Percentiles rank a stretch among this genome's conserved stretches.
These are phyloP conservation scores for Acanthosoma haemorrhoidale DNA, from an alignment of 2,888 invertebrate species.

Conservation along the genomic window DNA sequence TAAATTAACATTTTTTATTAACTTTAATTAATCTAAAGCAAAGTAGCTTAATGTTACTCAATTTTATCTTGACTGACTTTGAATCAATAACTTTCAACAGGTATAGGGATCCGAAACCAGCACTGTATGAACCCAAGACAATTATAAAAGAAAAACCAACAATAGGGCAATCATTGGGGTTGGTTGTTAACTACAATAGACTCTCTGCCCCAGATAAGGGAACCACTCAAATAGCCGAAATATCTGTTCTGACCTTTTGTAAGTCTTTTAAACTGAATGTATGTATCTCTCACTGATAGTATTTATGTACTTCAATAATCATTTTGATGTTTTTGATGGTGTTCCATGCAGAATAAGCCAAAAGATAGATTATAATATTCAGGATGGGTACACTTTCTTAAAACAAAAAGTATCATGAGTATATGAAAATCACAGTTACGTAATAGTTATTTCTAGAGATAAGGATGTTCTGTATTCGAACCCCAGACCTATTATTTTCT, in stretches of 20 bases:
- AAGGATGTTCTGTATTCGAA: too few relatives aligned
- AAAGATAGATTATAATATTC: too few relatives aligned
- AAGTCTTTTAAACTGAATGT: conserved; percentile 44
- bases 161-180: conserved; percentile 31
- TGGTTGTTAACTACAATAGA: conserved; percentile 65
- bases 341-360: too few relatives aligned
- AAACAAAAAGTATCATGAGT: too few relatives aligned
- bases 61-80: too few relatives aligned
- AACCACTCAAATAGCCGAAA: conserved; percentile 61
- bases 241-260: conserved; percentile 55
- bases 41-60: not conserved
- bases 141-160: conserved; percentile 29
- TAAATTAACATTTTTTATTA: conserved; percentile 44
- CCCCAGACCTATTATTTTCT: too few relatives aligned
- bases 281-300: not conserved
- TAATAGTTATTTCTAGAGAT: too few relatives aligned
- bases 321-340: too few relatives aligned
- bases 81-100: too few relatives aligned
- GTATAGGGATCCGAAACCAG: conserved; percentile 40
- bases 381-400: too few relatives aligned
- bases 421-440: too few relatives aligned
- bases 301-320: too few relatives aligned
- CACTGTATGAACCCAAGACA: conserved; percentile 35
- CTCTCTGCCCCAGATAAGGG: conserved; percentile 60
- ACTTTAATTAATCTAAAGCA: not conserved